Conservation (phyloP, 2,797 vertebrate species). For the Enteromius fasciolatus region DNA sequence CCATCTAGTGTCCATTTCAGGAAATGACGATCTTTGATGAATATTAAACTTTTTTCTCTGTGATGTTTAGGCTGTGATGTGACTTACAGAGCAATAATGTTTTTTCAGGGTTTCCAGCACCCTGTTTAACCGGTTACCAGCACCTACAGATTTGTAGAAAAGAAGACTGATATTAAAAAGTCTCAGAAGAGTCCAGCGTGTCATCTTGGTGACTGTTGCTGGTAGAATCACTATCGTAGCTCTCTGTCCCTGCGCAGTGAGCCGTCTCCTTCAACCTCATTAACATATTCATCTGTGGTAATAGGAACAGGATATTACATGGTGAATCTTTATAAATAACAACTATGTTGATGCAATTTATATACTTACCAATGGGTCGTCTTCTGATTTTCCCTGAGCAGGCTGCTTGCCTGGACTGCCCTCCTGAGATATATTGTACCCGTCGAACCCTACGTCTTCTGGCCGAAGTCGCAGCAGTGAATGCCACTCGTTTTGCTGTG, state of each 20-base stretch:
- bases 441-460: constrained; percentile 85
- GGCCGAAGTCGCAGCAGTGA: constrained; percentile 84
- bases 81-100: background rate
- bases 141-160: constrained; percentile 59
- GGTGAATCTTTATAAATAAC: background rate
- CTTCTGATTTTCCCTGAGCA: constrained; percentile 74
- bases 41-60: background rate
- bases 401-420: constrained; percentile 77
- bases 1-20: constrained; percentile 29
- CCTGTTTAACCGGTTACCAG: constrained; percentile 65
- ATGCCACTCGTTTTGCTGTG: constrained; percentile 84
- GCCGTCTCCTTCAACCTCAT: constrained; percentile 88
- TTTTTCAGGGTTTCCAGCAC: constrained; percentile 22
- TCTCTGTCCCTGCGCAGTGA: constrained; percentile 85
- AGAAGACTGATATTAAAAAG: background rate
- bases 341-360: background rate
- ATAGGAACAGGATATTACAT: constrained; percentile 7
- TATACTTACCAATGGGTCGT: constrained; percentile 84
- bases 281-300: constrained; percentile 86
- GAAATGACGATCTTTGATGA: background rate
- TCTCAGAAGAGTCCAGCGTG: constrained; percentile 25
- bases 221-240: constrained; percentile 87
- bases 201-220: constrained; percentile 85
- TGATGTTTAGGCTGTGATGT: background rate
- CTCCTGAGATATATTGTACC: constrained; percentile 79